phyloP scores from a whole-genome alignment of 2,113 vertebrate species.

The Platycercus adscitus region DNA sequence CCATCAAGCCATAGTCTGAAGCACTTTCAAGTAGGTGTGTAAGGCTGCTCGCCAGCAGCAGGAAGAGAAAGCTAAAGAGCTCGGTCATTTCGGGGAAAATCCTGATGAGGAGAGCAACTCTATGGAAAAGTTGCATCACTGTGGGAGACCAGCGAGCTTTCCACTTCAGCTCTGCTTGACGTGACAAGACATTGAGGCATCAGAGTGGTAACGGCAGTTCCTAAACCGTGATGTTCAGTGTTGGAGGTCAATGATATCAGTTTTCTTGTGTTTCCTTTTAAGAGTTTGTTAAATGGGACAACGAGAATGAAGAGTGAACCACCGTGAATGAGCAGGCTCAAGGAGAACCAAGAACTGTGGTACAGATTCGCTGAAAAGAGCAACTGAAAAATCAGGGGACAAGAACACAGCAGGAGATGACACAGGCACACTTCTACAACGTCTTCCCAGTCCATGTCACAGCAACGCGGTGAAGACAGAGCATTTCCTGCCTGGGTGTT shows the following conservation, averaged over 20 bases:
- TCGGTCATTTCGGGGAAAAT: not conserved
- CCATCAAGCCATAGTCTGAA: not conserved
- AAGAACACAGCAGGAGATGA: not conserved
- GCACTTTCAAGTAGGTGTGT: not conserved
- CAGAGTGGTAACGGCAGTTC: not conserved
- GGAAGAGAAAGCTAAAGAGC: not conserved
- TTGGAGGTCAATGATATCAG: not conserved
- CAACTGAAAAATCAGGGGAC: not conserved
- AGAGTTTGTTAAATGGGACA: not conserved
- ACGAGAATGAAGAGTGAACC: not conserved
- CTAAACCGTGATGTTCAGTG: not conserved
- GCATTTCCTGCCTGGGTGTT: not conserved
- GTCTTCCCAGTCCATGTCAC: not conserved
- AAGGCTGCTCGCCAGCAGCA: not conserved
- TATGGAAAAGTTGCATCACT: not conserved
- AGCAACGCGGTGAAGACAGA: not conserved
- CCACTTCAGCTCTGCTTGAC: not conserved
- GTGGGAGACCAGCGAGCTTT: not conserved
- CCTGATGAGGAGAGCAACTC: not conserved
- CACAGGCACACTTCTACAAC: fast-evolving
- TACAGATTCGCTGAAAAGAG: not conserved
- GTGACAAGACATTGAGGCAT: not conserved
- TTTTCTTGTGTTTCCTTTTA: not conserved
- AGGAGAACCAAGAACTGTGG: not conserved
- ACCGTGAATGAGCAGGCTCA: not conserved